Evolutionary conservation across 2,797 vertebrate species (phyloP), one percentile per base, ranked within the genome.

Genomic region (Pteropus rufus): DNA sequence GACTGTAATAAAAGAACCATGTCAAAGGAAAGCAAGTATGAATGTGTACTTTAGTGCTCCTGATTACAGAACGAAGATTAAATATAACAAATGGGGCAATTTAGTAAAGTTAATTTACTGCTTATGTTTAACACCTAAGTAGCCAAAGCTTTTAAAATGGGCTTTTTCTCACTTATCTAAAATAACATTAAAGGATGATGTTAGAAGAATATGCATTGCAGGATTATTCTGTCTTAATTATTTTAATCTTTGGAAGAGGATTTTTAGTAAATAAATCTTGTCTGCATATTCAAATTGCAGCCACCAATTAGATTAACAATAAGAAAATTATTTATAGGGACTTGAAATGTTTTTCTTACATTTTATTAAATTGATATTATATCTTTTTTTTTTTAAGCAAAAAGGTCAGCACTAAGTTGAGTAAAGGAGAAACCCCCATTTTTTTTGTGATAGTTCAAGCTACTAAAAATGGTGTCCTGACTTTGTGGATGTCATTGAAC

Each of bases 51-150:
- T 98, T 97, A 98, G 96, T 96, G 96, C 95, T 98, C 89, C 93
- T 97, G 96, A 98, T 98, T 98, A 98, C 96, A 98, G 98, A 98
- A 98, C 96, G 98, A 98, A 96, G 97, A 98, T 98, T 98, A 98
- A 98, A 98, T 98, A 98, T 96, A 98, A 98, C 98, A 98, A 98
- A 98, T 97, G 95, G 94, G 79, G 85, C 90, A 98, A 90, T 98
- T 98, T 98, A 97, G 96, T 95, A 96, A 97, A 98, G 96, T 97
- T 97, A 96, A 97, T 98, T 98, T 98, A 98, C 92, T 97, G 65
- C 91, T 97, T 92, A 83, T 49, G 24, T 58, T 49, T 81, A 81
- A 91, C 41, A 81, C 76, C 23, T 81, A 96, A 96, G 95, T 84
- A 97, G 96, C 82, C 95, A 91, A 58, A 94, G 90, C 81, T 96